Base-by-base conservation (phyloP, 2,113 vertebrate species). In the Hoplias malabaricus region DNA sequence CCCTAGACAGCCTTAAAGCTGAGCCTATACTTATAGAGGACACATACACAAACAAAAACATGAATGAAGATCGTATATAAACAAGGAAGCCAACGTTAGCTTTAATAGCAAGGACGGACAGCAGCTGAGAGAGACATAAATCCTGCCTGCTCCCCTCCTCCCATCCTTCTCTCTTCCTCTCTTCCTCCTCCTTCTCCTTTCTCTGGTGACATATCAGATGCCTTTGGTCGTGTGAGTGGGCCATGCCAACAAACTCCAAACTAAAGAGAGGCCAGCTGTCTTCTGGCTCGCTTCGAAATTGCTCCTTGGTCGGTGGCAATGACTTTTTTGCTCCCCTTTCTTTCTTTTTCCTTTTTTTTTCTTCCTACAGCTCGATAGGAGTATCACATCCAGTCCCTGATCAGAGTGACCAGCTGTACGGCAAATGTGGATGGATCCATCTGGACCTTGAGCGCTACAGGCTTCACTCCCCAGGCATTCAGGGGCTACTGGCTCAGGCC, bases 381-480 rank as follows among this genome's bases (percentile, higher is more conserved):
- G 89, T 84, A 90, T 95, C 94, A 94, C 94, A 93, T 92, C 86
- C 94, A 93, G 95, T 96, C 94, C 94, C 95, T 94, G 95, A 91
- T 96, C 93, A 94, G 95, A 96, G 94, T 92, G 87, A 92, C 95
- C 96, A 97, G 96, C 95, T 96, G 96, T 94, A 95, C 94, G 94
- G 94, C 93, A 94, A 95, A 94, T 95, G 94, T 94, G 94, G 79
- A 91, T 93, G 93, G 92, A 93, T 95, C 95, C 94, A 93, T 94
- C 94, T 90, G 93, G 94, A 94, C 93, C 94, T 92, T 93, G 92
- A 93, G 91, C 93, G 94, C 94, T 94, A 94, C 89, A 89, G 69
- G 94, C 89, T 93, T 92, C 94, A 93, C 94, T 96, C 94, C 94
- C 93, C 94, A 94, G 93, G 38, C 66, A 93, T 93, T 93, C 93